Evolutionary conservation across 2,113 vertebrate genomes (phyloP).

Genomic region (Antigone vipio): DNA sequence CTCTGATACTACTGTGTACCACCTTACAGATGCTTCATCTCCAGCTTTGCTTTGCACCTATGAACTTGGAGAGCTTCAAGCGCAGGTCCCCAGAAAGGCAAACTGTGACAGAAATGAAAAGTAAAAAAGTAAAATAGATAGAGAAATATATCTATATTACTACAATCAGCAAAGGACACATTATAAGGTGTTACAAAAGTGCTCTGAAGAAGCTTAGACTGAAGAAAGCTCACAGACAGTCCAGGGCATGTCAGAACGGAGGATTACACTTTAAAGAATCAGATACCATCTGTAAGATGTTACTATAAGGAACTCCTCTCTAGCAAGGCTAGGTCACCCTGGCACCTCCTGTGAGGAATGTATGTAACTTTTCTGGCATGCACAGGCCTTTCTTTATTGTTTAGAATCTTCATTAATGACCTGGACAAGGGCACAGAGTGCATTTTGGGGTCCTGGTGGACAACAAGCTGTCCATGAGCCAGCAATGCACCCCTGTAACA

Average conservation of each 20-base stretch:
- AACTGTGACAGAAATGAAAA: background rate
- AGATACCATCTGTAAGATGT: background rate
- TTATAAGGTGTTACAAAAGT: background rate
- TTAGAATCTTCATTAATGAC: background rate
- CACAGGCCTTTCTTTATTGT: background rate
- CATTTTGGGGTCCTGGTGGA: background rate
- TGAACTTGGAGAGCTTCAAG: background rate
- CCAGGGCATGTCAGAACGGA: background rate
- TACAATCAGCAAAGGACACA: background rate
- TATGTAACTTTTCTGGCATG: background rate
- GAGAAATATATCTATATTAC: background rate
- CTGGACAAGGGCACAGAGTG: background rate
- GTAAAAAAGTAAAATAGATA: background rate
- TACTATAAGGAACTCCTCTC: background rate
- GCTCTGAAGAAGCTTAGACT: background rate
- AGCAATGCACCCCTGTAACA: background rate
- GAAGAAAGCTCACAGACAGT: background rate
- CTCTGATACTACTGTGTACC: background rate
- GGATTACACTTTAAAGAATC: background rate
- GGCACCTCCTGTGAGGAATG: background rate
- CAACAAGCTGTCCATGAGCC: background rate
- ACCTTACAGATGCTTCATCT: background rate
- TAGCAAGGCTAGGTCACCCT: background rate
- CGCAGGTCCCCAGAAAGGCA: background rate
- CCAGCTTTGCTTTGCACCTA: background rate